Evolutionary conservation across 2,113 vertebrate genomes (phyloP).

Genomic region (Oplegnathus fasciatus): DNA sequence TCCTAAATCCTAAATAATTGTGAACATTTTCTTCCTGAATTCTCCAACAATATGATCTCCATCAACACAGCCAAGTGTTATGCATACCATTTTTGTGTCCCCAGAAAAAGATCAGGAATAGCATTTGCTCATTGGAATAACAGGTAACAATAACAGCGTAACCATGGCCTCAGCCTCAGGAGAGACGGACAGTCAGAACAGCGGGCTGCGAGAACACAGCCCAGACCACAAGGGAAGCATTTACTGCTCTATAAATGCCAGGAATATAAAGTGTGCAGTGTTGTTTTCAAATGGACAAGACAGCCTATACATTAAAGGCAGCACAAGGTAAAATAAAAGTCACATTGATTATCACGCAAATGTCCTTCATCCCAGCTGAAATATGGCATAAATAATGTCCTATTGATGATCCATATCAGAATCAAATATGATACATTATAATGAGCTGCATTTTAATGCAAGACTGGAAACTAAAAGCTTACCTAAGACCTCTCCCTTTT

Average conservation of each 20-base stretch:
- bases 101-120: slow-evolving; percentile 60
- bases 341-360: background rate
- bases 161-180: slow-evolving; percentile 53
- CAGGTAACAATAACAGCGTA: slow-evolving; percentile 77
- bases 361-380: background rate
- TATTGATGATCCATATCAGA: background rate
- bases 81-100: slow-evolving; percentile 37
- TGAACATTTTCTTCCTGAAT: slow-evolving; percentile 22
- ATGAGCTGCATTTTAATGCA: background rate
- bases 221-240: slow-evolving; percentile 71
- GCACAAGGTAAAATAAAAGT: slow-evolving; percentile 5
- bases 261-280: slow-evolving; percentile 40
- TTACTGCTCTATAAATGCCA: slow-evolving; percentile 62
- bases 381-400: background rate
- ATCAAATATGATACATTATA: background rate
- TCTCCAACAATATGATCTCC: slow-evolving; percentile 9
- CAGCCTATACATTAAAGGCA: background rate
- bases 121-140: slow-evolving; percentile 75
- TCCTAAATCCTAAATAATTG: background rate
- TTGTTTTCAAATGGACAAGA: slow-evolving; percentile 20
- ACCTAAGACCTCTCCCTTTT: slow-evolving; percentile 21
- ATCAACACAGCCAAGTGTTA: slow-evolving; percentile 28
- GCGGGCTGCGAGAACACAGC: slow-evolving; percentile 65
- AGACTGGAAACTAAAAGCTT: background rate
- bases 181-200: slow-evolving; percentile 62